Base-by-base conservation (phyloP, 2,888 invertebrate genomes). In the Harpalus rubripes region DNA sequence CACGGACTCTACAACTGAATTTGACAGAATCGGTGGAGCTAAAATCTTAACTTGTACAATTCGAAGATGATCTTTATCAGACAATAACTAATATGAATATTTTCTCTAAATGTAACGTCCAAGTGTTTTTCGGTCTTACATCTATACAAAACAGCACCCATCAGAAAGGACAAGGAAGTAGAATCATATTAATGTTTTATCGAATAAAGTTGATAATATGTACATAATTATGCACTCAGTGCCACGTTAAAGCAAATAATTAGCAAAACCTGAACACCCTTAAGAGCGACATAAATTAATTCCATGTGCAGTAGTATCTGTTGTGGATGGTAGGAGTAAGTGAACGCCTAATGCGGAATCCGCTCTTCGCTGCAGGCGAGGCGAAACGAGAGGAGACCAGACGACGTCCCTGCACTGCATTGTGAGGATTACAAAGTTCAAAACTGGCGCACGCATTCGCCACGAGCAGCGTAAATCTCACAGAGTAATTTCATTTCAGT, bases 351-450 rank as follows among this genome's bases (percentile, higher is more conserved):
- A 7, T 63, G 63, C 63, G 26, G 59, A 59, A 26, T 63, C 63
- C 18, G 63, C 63, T 26, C 5, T 63, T 63, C 12, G 68, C 68
- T 32, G 68, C 68, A 63, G 63, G 63, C 63, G 10, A 5, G 12
- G n/a, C 65, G 68, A 5, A 5, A 32, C 32, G 32, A 32, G 32
- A 32, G 32, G 32, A 32, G 32, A 32, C 32, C 32, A 32, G 32
- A 32, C 32, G 32, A 32, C 32, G 32, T 32, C 32, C 32, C 32
- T 32, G 32, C 6, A 10, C 68, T 68, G 68, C 68, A 68, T 39
- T 68, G 68, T 39, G 39, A 12, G 68, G 39, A 68, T 68, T 68
- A 68, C 68, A 68, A 68, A 68, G 68, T 68, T 68, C 68, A 68
- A 68, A 68, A 68, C 68, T 68, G 39, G 68, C 39, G 68, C 68